phyloP scores from a whole-genome alignment of 2,113 vertebrate species.

The Oenanthe melanoleuca region DNA sequence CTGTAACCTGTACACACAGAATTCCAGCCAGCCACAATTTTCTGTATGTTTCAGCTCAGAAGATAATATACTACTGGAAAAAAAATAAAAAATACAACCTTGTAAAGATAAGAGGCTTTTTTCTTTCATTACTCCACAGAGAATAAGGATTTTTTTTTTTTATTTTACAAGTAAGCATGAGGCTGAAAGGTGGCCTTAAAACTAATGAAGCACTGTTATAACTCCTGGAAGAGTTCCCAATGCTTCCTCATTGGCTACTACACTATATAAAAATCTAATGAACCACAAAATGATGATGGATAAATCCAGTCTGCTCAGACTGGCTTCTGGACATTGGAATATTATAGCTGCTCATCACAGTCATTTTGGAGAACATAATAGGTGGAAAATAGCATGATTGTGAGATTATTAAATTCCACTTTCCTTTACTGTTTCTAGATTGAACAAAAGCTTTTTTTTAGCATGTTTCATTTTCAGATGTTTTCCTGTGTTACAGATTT shows the following conservation, averaged over 20 bases:
- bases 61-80: neutral
- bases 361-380: neutral
- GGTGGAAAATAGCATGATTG: neutral
- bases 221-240: conserved; percentile 54
- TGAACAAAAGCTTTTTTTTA: neutral
- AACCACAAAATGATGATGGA: conserved; percentile 56
- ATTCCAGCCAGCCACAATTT: neutral
- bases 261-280: conserved; percentile 53
- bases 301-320: conserved; percentile 48
- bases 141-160: neutral
- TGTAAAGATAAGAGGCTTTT: neutral
- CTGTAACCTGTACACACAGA: neutral
- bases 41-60: neutral
- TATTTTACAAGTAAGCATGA: neutral
- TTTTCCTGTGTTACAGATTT: neutral
- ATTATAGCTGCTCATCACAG: neutral
- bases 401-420: neutral
- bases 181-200: conserved; percentile 59
- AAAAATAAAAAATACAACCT: neutral
- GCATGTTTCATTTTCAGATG: neutral
- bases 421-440: neutral
- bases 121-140: conserved; percentile 21
- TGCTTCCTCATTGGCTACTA: conserved; percentile 36
- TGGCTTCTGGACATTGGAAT: conserved; percentile 5
- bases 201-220: conserved; percentile 31